These are phyloP conservation scores for Strigamia transsilvanica DNA, from an alignment of 2,888 invertebrate species.

Conservation along the genomic window DNA sequence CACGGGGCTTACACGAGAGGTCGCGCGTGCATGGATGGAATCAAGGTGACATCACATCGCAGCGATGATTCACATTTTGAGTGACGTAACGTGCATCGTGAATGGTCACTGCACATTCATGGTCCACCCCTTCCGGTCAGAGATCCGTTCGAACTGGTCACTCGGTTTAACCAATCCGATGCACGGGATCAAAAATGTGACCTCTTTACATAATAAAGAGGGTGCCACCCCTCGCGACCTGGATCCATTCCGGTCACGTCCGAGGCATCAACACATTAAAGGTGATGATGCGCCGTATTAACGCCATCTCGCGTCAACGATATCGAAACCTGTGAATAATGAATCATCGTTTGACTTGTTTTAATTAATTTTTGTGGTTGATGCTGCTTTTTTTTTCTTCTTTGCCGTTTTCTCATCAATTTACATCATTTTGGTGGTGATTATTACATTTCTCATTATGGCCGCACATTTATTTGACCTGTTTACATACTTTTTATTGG, in stretches of 20 bases:
- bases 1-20: background rate
- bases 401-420: too few species aligned
- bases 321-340: background rate
- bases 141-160: background rate
- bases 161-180: slow-evolving; percentile 5
- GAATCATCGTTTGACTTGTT: too few species aligned
- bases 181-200: background rate
- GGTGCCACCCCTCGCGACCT: background rate
- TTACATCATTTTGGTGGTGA: too few species aligned
- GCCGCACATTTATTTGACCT: too few species aligned
- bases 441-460: too few species aligned
- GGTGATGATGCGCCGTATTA: background rate
- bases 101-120: background rate
- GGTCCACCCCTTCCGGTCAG: slow-evolving; percentile 31
- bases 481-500: too few species aligned
- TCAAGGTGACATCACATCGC: background rate
- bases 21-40: slow-evolving; percentile 10
- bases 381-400: too few species aligned
- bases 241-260: slow-evolving; percentile 33
- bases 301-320: slow-evolving; percentile 1
- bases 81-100: slow-evolving; percentile 5
- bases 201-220: background rate
- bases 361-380: too few species aligned
- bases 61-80: background rate
- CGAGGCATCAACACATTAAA: slow-evolving; percentile 13